These are phyloP conservation scores for Temnothorax ravouxi DNA, from an alignment of 2,888 invertebrate genomes.

Conservation along the genomic window DNA sequence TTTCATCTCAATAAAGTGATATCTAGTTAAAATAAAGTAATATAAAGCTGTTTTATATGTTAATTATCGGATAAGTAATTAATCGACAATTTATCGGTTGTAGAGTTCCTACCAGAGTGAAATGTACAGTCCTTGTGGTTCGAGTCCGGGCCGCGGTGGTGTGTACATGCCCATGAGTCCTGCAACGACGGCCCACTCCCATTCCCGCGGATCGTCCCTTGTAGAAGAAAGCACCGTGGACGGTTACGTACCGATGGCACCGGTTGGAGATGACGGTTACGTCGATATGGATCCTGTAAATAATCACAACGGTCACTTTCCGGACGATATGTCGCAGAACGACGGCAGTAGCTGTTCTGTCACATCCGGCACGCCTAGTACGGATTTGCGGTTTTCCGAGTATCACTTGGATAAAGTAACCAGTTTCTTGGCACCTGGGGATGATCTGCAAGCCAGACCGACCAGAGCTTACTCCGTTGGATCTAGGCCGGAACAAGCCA, in stretches of 20 bases:
- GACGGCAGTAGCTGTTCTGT: conserved; percentile 92
- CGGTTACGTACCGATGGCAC: conserved; percentile 91
- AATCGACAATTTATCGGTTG: conserved; percentile 60
- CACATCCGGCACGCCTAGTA: conserved; percentile 94
- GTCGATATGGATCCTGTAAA: conserved; percentile 89
- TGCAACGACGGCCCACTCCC: conserved; percentile 86
- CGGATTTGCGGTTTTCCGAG: conserved; percentile 92
- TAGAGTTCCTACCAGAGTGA: conserved; percentile 87
- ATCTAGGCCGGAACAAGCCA: conserved; percentile 91
- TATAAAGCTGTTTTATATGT: background rate
- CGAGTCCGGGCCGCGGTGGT: conserved; percentile 86
- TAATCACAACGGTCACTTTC: conserved; percentile 82
- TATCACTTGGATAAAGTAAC: conserved; percentile 94
- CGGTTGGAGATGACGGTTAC: conserved; percentile 87
- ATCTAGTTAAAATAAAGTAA: background rate
- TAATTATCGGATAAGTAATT: background rate
- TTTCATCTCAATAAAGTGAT: background rate
- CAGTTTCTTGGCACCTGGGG: conserved; percentile 90
- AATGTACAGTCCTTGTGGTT: conserved; percentile 87
- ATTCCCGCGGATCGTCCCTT: conserved; percentile 90
- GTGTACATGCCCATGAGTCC: conserved; percentile 88
- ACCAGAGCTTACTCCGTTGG: conserved; percentile 95
- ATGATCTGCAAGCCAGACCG: conserved; percentile 90
- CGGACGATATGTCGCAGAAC: conserved; percentile 88
- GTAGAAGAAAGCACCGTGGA: conserved; percentile 87